Conservation (phyloP, 2,113 vertebrate genomes). For the Peromyscus californicus region DNA sequence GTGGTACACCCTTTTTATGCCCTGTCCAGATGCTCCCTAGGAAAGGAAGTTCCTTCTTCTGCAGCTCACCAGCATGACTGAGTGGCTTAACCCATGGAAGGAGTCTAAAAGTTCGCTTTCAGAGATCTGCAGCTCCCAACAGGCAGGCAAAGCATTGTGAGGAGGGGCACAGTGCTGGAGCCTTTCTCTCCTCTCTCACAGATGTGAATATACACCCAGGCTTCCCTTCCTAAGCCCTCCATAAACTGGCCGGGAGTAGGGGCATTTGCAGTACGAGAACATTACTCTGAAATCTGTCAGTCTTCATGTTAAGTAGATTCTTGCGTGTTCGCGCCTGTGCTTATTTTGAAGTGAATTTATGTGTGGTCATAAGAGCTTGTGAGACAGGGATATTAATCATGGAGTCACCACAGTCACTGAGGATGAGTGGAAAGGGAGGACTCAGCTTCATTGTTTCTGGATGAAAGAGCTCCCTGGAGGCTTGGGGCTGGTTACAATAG, state of each 20-base stretch:
- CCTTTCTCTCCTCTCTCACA: constrained; percentile 22
- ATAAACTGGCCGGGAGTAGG: neutral
- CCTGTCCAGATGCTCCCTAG: constrained; percentile 61
- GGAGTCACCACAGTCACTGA: neutral
- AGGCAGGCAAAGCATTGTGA: neutral
- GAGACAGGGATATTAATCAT: constrained; percentile 42
- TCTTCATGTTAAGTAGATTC: constrained; percentile 68
- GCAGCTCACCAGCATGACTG: neutral
- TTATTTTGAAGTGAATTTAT: constrained; percentile 76
- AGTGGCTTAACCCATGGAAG: neutral
- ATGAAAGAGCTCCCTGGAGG: neutral
- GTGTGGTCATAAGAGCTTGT: constrained; percentile 55
- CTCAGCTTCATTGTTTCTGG: neutral
- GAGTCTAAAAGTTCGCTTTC: constrained; percentile 48
- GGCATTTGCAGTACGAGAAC: neutral
- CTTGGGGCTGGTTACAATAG: neutral
- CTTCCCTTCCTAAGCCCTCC: constrained; percentile 41
- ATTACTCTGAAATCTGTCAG: constrained; percentile 61
- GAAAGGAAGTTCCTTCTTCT: constrained; percentile 8
- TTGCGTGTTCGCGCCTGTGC: constrained; percentile 53
- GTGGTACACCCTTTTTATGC: neutral
- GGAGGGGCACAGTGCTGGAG: neutral
- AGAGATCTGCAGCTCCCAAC: neutral
- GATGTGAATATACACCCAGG: neutral
- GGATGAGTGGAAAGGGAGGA: constrained; percentile 8